Conservation (phyloP, 2,888 invertebrate species). For the Lasioglossum oenotherae region DNA sequence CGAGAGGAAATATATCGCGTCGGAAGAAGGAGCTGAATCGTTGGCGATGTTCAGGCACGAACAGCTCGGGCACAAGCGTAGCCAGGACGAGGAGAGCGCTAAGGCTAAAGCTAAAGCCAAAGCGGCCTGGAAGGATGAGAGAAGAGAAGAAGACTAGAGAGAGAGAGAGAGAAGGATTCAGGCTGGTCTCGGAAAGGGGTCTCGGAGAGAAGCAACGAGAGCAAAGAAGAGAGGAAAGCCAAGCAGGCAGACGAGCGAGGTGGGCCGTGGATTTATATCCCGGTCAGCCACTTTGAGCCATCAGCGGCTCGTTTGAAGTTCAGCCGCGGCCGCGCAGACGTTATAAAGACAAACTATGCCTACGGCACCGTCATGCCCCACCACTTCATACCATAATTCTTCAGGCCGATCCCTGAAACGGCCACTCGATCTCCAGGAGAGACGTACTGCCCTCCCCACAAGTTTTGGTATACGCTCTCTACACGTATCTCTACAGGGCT, state of each 20-base stretch:
- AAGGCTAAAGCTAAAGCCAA: neutral
- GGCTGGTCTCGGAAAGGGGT: neutral
- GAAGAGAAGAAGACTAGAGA: neutral
- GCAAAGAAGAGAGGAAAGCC: constrained; percentile 49
- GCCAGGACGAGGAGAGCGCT: constrained; percentile 29
- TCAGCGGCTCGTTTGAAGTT: constrained; percentile 84
- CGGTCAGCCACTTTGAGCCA: constrained; percentile 84
- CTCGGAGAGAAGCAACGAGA: constrained; percentile 4
- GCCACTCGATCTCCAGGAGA: constrained; percentile 69
- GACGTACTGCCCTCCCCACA: constrained; percentile 60
- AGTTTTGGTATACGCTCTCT: constrained; percentile 23
- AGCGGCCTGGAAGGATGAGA: constrained; percentile 33
- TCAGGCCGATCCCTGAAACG: constrained; percentile 76
- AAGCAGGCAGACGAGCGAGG: constrained; percentile 74
- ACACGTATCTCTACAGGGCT: constrained; percentile 16
- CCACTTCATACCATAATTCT: constrained; percentile 83
- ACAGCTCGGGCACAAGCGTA: constrained; percentile 18
- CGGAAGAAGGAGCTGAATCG: constrained; percentile 32
- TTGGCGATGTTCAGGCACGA: constrained; percentile 28
- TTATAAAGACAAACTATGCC: constrained; percentile 85
- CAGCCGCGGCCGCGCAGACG: constrained; percentile 82
- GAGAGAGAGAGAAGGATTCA: constrained; percentile 1
- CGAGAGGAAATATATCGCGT: constrained; percentile 35
- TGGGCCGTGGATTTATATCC: constrained; percentile 84
- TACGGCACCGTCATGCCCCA: constrained; percentile 83